phyloP scores from a whole-genome alignment of 2,113 vertebrate genomes.

The Petaurus breviceps region DNA sequence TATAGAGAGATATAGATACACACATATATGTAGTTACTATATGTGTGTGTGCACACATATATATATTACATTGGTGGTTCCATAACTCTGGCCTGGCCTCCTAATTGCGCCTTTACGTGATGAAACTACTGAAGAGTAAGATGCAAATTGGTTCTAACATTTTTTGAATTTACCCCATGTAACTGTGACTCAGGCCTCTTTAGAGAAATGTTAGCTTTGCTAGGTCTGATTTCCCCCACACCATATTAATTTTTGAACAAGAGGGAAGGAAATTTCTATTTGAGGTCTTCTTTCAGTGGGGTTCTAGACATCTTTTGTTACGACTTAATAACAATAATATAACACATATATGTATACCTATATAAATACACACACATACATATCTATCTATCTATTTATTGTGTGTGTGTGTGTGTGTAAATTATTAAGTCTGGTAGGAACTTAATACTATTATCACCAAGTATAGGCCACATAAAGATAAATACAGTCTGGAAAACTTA shows the following conservation, averaged over 20 bases:
- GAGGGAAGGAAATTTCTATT: background rate
- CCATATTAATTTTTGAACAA: slow-evolving; percentile 51
- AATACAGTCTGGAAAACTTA: too few relatives aligned
- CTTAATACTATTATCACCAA: too few relatives aligned
- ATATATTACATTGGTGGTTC: slow-evolving; percentile 39
- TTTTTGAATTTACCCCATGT: slow-evolving; percentile 66
- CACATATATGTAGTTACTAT: too few relatives aligned
- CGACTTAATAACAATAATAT: background rate
- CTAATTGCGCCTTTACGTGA: slow-evolving; percentile 81
- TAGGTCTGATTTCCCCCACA: background rate
- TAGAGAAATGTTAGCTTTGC: background rate
- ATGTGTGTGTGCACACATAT: too few relatives aligned
- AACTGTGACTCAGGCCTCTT: background rate
- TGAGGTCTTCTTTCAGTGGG: background rate
- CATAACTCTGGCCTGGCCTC: slow-evolving; percentile 46
- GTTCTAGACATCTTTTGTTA: background rate
- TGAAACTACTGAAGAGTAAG: slow-evolving; percentile 80
- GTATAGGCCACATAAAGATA: too few relatives aligned
- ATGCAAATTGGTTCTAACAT: slow-evolving; percentile 77
- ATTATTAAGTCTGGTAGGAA: too few relatives aligned
- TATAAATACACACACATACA: too few relatives aligned
- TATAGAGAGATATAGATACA: too few relatives aligned
- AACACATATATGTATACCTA: background rate
- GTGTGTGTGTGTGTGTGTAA: too few relatives aligned
- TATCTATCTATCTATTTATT: too few relatives aligned